A percentile compares a stretch with the other conserved stretches of the same genome.
Evolutionary conservation across 2,113 vertebrate species (phyloP).

Genomic region (Aldabrachelys gigantea): DNA sequence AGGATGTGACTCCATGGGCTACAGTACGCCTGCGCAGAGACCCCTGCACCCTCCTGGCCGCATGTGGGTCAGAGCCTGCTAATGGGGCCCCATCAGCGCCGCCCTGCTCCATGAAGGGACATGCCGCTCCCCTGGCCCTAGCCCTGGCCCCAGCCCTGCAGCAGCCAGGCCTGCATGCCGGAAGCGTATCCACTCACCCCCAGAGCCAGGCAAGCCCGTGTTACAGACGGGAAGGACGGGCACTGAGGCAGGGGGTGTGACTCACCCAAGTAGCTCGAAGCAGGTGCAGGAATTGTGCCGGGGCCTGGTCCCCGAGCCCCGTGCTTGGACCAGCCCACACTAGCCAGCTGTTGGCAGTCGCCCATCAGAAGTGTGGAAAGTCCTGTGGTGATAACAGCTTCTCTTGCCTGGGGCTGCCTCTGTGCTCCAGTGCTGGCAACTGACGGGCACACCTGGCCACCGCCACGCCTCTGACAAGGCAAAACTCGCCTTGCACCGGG

Average conservation of each 20-base stretch:
- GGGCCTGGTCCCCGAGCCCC: neutral
- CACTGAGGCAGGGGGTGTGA: neutral
- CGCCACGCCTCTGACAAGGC: too few relatives aligned
- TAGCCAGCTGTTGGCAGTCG: neutral
- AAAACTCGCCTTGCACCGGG: too few relatives aligned
- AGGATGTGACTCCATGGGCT: neutral
- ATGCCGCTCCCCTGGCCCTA: neutral
- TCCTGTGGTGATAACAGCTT: neutral
- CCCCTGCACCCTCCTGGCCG: neutral
- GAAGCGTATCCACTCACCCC: too few relatives aligned
- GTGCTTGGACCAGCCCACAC: neutral
- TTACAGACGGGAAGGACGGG: neutral
- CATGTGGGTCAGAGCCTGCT: neutral
- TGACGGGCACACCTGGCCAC: neutral
- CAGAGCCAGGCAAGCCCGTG: neutral
- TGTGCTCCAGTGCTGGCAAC: neutral
- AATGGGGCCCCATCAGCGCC: neutral
- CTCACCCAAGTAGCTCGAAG: neutral
- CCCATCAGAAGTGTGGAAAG: neutral
- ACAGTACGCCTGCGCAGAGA: too few relatives aligned
- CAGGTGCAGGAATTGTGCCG: neutral
- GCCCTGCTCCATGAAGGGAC: neutral
- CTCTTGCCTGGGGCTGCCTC: neutral
- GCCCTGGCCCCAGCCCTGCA: too few relatives aligned
- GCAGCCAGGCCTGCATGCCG: neutral